Percentiles rank a stretch among this genome's conserved stretches.
Evolutionary conservation across 2,797 vertebrate species (phyloP).

Genomic region (Tokudaia tokunoshimensis): DNA sequence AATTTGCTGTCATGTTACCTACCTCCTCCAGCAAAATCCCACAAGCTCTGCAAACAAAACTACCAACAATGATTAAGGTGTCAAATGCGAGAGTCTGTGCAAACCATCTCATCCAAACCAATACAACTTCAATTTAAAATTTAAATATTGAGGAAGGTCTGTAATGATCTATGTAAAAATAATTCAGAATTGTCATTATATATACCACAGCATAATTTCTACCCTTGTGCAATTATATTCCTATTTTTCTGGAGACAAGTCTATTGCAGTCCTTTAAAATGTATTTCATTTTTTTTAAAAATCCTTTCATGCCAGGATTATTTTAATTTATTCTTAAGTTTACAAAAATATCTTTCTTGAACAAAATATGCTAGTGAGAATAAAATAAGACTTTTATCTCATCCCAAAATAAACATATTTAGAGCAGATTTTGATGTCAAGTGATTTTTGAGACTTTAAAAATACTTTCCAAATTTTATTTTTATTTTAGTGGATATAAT

Average conservation of each 20-base stretch:
- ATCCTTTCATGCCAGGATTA: background rate
- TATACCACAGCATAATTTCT: background rate
- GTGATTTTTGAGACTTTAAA: conserved; percentile 12
- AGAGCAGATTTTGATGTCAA: background rate
- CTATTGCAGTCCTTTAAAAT: background rate
- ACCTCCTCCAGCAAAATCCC: background rate
- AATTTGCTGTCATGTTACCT: background rate
- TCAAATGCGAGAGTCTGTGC: background rate
- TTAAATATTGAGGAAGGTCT: background rate
- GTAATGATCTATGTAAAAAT: background rate
- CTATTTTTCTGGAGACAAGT: background rate
- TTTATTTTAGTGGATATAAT: background rate
- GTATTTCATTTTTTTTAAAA: conserved; percentile 3
- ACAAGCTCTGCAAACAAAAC: background rate
- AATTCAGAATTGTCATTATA: background rate
- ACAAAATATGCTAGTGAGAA: background rate
- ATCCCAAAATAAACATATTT: conserved; percentile 4
- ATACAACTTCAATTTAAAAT: background rate
- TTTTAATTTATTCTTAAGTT: conserved; percentile 7
- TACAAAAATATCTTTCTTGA: conserved; percentile 34
- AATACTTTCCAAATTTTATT: background rate
- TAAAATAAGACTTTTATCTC: background rate
- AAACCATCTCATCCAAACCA: background rate
- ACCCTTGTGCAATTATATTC: background rate
- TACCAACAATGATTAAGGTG: background rate